phyloP scores from a whole-genome alignment of 64 coral and sea anemone genomes.

The Montipora foliosa region DNA sequence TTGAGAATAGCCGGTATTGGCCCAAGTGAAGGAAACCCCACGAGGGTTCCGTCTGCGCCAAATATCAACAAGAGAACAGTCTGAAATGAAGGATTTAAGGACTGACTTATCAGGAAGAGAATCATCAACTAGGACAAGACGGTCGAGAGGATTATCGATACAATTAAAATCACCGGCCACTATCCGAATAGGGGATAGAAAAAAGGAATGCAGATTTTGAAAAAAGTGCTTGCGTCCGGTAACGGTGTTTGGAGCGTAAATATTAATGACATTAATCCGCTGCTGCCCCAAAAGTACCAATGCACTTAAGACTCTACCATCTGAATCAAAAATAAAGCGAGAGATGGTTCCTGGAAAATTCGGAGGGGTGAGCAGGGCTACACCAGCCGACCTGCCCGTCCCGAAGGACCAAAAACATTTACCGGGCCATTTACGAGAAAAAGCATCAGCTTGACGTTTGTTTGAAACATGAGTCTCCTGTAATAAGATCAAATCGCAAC shows the following conservation, averaged over 20 bases:
- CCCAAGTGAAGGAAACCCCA: too few species aligned
- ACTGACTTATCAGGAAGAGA: neutral
- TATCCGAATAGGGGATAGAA: neutral
- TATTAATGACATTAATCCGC: neutral
- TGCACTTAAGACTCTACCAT: neutral
- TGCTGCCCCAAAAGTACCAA: neutral
- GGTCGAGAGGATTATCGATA: neutral
- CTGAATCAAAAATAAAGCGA: neutral
- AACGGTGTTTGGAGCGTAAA: constrained; percentile 7
- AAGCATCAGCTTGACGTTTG: neutral
- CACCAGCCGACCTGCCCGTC: too few species aligned
- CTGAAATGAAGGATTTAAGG: neutral
- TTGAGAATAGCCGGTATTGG: too few species aligned
- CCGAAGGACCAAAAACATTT: too few species aligned
- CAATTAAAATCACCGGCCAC: constrained; percentile 20
- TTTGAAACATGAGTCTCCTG: neutral
- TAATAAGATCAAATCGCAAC: neutral
- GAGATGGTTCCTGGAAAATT: neutral
- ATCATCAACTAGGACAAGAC: neutral
- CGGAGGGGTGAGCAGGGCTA: neutral
- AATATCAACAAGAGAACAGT: neutral
- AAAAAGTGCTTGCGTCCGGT: neutral
- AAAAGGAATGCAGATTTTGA: neutral
- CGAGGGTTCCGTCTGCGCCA: neutral
- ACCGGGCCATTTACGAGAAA: neutral